phyloP scores from a whole-genome alignment of 2,888 invertebrate species.

The Drosophila koepferae region DNA sequence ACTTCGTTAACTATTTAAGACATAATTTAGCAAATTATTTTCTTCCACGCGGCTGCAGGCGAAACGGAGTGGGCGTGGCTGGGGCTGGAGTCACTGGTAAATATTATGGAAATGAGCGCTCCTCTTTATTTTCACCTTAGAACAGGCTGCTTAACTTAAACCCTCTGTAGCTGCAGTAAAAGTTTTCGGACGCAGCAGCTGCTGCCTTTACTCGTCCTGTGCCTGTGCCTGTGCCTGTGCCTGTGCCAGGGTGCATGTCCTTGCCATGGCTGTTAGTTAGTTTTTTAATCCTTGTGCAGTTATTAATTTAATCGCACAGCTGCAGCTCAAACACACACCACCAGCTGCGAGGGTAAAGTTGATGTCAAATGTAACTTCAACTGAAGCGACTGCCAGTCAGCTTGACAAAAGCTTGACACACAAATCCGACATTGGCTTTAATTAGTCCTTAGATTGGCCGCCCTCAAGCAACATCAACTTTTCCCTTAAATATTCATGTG shows the following conservation, averaged over 20 bases:
- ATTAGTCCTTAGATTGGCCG: constrained; percentile 61
- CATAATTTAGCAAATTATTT: constrained; percentile 80
- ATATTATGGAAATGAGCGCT: constrained; percentile 78
- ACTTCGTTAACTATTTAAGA: constrained; percentile 80
- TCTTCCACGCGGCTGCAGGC: constrained; percentile 54
- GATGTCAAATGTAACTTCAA: constrained; percentile 20
- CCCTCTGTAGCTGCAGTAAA: constrained; percentile 41
- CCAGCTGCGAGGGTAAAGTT: constrained; percentile 35
- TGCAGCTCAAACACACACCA: constrained; percentile 45
- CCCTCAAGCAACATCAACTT: constrained; percentile 45
- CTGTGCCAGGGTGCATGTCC: constrained; percentile 54
- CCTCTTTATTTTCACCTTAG: constrained; percentile 28
- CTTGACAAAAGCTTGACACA: constrained; percentile 65
- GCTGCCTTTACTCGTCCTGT: constrained; percentile 36
- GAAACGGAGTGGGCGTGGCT: neutral
- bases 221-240: no score
- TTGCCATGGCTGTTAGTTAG: constrained; percentile 67
- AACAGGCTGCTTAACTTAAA: constrained; percentile 46
- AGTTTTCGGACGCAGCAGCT: constrained; percentile 45
- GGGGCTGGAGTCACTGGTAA: constrained; percentile 61
- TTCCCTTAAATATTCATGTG: constrained; percentile 56
- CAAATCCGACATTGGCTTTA: constrained; percentile 68
- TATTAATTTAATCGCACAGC: constrained; percentile 81
- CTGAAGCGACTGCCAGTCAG: constrained; percentile 27
- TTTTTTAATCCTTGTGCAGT: constrained; percentile 78